These are phyloP conservation scores for Tetragnatha versicolor DNA, from an alignment of 1,140 invertebrate genomes.

Conservation along the genomic window DNA sequence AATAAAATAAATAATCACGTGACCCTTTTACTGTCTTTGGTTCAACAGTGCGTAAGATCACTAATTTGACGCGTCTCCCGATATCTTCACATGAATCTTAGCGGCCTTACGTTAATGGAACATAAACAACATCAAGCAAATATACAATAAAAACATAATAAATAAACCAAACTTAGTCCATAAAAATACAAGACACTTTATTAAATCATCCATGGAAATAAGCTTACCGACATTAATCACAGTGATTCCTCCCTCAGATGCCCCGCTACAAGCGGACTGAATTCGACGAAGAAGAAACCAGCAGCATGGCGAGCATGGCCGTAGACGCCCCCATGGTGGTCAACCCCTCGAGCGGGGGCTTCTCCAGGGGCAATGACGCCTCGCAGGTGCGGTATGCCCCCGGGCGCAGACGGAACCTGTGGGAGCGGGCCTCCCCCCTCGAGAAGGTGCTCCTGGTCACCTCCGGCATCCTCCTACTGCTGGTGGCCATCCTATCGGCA, in stretches of 20 bases:
- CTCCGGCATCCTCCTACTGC: conserved; percentile 66
- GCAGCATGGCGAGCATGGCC: conserved; percentile 60
- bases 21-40: too few relatives aligned
- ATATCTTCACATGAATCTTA: not conserved
- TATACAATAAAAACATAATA: not conserved
- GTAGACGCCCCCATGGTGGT: conserved; percentile 51
- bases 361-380: not conserved
- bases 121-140: too few relatives aligned
- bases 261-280: conserved; percentile 67
- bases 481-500: conserved; percentile 68
- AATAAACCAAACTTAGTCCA: not conserved
- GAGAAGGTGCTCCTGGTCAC: conserved; percentile 70
- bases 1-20: too few relatives aligned
- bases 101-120: not conserved
- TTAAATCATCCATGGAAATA: not conserved
- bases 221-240: not conserved
- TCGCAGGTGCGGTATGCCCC: conserved; percentile 64
- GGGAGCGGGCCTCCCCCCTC: conserved; percentile 70
- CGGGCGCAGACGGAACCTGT: conserved; percentile 65
- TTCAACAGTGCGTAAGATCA: too few relatives aligned
- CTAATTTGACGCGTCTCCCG: not conserved
- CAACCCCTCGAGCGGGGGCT: not conserved
- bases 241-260: conserved; percentile 62
- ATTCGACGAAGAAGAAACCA: conserved; percentile 67
- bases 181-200: not conserved